phyloP scores from a whole-genome alignment of 2,888 invertebrate species.

The Caenorhabditis wallacei region DNA sequence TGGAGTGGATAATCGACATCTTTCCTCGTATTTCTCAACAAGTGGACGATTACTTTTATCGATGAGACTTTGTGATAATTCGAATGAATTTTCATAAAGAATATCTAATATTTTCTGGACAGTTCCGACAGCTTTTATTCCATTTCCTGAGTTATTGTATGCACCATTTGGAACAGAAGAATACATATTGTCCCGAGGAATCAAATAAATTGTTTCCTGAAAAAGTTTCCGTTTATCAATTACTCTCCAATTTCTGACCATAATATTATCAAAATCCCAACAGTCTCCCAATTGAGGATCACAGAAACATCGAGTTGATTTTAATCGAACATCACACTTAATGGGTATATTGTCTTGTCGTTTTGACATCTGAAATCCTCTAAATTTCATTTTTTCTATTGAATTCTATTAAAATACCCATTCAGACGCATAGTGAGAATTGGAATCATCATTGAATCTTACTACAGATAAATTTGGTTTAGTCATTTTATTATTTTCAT shows the following conservation, averaged over 20 bases:
- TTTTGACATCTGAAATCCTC: not conserved
- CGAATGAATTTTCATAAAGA: conserved; percentile 4
- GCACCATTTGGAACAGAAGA: not conserved
- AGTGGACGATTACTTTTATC: not conserved
- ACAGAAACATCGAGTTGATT: not conserved
- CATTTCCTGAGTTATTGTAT: not conserved
- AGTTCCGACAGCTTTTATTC: not conserved
- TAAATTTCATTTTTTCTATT: not conserved
- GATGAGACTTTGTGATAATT: not conserved
- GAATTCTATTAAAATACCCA: not conserved
- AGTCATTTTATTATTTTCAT: not conserved
- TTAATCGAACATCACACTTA: not conserved
- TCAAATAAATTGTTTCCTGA: conserved; percentile 4
- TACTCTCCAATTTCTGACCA: not conserved
- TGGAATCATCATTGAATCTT: not conserved
- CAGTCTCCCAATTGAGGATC: not conserved
- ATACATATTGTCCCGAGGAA: not conserved
- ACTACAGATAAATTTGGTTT: not conserved
- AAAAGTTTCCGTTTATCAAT: not conserved
- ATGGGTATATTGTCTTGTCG: not conserved
- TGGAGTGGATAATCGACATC: too few species aligned
- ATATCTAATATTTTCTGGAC: not conserved
- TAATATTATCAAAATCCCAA: conserved; percentile 14
- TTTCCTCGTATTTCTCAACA: not conserved
- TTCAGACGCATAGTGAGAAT: not conserved